phyloP scores from a whole-genome alignment of 1,140 invertebrate genomes.

The Macrobrachium rosenbergii region DNA sequence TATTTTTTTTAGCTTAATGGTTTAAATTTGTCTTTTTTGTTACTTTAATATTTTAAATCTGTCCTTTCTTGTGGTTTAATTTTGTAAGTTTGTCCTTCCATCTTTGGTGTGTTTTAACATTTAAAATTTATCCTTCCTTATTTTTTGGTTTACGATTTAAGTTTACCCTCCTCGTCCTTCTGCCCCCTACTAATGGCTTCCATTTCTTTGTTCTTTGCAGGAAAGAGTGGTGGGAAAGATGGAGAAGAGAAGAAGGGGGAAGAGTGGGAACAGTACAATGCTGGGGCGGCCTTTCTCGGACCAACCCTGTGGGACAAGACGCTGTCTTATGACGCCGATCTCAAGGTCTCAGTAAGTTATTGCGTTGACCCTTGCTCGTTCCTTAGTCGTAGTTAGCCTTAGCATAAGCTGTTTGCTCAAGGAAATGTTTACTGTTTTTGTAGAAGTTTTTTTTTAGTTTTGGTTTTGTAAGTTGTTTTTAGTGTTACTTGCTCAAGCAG shows the following conservation, averaged over 20 bases:
- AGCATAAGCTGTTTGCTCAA: background rate
- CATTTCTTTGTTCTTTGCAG: constrained; percentile 5
- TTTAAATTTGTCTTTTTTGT: too few relatives aligned
- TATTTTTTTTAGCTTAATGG: too few relatives aligned
- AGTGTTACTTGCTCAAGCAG: background rate
- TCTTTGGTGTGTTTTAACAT: background rate
- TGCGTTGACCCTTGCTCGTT: background rate
- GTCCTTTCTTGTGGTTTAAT: background rate
- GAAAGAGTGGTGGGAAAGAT: constrained; percentile 52
- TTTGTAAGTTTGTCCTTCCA: background rate
- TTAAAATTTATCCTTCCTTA: background rate
- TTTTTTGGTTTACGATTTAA: too few relatives aligned
- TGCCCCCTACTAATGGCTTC: background rate
- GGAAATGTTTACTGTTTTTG: background rate
- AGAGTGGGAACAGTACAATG: constrained; percentile 58
- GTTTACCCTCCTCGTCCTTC: too few relatives aligned
- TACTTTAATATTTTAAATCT: too few relatives aligned
- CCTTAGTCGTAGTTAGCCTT: background rate
- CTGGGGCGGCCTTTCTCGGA: constrained; percentile 47
- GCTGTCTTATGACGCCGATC: constrained; percentile 51
- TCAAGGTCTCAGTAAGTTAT: constrained; percentile 37
- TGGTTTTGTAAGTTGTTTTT: background rate
- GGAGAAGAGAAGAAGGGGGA: constrained; percentile 53
- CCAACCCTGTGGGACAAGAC: constrained; percentile 58
- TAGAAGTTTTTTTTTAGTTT: background rate